Percentiles rank a stretch among this genome's conserved stretches.
Evolutionary conservation across 2,797 vertebrate genomes (phyloP).

Genomic region (Okamejei kenojei): DNA sequence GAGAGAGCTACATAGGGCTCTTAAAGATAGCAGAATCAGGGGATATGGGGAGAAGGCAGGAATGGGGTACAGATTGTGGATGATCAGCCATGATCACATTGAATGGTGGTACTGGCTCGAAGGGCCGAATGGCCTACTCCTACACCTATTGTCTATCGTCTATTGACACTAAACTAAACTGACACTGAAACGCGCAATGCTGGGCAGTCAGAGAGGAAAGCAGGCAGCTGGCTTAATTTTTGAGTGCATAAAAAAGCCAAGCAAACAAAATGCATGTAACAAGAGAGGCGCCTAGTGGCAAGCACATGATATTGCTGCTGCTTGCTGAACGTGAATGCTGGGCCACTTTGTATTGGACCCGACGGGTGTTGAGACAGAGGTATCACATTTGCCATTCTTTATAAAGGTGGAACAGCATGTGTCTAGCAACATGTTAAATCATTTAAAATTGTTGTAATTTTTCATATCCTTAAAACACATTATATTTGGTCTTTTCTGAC

Average conservation of each 20-base stretch:
- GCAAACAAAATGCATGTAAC: conserved; percentile 69
- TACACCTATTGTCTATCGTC: too few species aligned
- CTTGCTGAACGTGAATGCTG: neutral
- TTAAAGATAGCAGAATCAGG: too few species aligned
- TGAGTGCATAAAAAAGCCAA: conserved; percentile 43
- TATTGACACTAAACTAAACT: too few species aligned
- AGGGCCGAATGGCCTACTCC: too few species aligned
- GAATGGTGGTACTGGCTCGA: too few species aligned
- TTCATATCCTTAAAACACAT: neutral
- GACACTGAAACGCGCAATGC: neutral
- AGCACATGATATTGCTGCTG: neutral
- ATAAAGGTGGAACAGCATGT: neutral
- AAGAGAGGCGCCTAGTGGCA: conserved; percentile 94
- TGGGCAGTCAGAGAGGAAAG: neutral
- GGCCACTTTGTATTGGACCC: neutral
- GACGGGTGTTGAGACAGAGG: neutral
- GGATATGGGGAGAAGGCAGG: too few species aligned
- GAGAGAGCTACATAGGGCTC: too few species aligned
- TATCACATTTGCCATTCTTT: neutral
- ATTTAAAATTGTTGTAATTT: neutral
- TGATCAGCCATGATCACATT: too few species aligned
- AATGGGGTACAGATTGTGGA: too few species aligned
- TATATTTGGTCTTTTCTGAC: neutral
- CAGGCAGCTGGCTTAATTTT: neutral
- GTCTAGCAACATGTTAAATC: neutral